Evolutionary conservation across 2,797 vertebrate species (phyloP).

Genomic region (Diglossa cyanea): DNA sequence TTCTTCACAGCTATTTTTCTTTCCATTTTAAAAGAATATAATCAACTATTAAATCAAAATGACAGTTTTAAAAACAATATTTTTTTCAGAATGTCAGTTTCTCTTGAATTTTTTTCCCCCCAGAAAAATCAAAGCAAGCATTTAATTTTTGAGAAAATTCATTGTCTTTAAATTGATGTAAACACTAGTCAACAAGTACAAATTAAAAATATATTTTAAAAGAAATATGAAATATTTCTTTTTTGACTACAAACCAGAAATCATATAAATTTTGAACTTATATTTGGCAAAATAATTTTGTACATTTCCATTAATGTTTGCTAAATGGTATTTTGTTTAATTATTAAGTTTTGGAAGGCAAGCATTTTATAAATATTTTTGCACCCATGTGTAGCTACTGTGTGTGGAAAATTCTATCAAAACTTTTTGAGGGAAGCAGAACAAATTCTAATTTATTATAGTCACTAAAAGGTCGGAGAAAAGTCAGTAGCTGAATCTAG

Average conservation of each 20-base stretch:
- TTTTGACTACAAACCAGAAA: background rate
- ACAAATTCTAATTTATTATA: background rate
- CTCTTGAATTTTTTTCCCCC: fast-evolving
- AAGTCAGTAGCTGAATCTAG: background rate
- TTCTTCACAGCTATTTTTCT: background rate
- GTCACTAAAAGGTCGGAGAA: background rate
- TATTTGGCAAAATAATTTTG: background rate
- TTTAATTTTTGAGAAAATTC: background rate
- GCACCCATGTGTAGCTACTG: background rate
- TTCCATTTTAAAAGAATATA: background rate
- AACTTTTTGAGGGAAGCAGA: background rate
- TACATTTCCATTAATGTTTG: background rate
- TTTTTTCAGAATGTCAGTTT: background rate
- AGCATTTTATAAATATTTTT: background rate
- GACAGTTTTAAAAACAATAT: background rate
- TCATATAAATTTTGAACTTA: background rate
- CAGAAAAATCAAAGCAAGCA: background rate
- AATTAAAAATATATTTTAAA: background rate
- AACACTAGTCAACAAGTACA: background rate
- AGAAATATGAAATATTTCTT: background rate
- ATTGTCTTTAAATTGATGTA: background rate
- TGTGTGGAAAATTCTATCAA: background rate
- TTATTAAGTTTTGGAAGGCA: background rate
- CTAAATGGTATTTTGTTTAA: background rate
- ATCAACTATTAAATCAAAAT: background rate